Conservation (phyloP, 1,140 invertebrate genomes). For the Drosophila suzukii region DNA sequence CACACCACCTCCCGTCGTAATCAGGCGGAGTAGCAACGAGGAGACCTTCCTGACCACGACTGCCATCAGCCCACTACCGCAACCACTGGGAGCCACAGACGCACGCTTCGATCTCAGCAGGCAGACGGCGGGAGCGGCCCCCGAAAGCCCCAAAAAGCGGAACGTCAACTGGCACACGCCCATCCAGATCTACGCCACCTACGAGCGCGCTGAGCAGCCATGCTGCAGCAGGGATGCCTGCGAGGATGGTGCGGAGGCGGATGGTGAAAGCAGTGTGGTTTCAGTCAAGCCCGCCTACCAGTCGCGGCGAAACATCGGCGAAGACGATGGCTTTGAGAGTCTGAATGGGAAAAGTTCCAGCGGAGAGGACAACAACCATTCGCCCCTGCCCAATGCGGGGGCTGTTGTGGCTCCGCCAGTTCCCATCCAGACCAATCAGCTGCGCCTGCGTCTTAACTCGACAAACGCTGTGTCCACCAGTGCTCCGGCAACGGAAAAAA, state of each 20-base stretch:
- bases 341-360: conserved; percentile 93
- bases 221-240: conserved; percentile 42
- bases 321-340: conserved; percentile 94
- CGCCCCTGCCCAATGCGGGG: conserved; percentile 50
- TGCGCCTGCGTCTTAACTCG: conserved; percentile 69
- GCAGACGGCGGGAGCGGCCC: conserved; percentile 21
- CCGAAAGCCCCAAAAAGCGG: conserved; percentile 76
- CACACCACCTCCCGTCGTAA: conserved; percentile 4
- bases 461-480: conserved; percentile 11
- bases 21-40: conserved; percentile 38
- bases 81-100: conserved; percentile 22
- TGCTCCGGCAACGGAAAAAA: conserved; percentile 36
- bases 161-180: conserved; percentile 84
- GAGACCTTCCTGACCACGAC: conserved; percentile 59
- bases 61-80: conserved; percentile 42
- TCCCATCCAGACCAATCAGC: conserved; percentile 42
- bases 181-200: conserved; percentile 72
- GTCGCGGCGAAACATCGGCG: conserved; percentile 82
- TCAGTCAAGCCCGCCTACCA: conserved; percentile 24
- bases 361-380: conserved; percentile 86
- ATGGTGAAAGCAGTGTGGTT: conserved; percentile 1
- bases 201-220: conserved; percentile 57
- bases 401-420: neutral
- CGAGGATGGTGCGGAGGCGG: neutral
- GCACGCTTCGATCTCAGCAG: conserved; percentile 48